Percentiles rank a stretch among this genome's conserved stretches.
Evolutionary conservation across 2,888 invertebrate genomes (phyloP).

Genomic region (Eupelmus urozonus): DNA sequence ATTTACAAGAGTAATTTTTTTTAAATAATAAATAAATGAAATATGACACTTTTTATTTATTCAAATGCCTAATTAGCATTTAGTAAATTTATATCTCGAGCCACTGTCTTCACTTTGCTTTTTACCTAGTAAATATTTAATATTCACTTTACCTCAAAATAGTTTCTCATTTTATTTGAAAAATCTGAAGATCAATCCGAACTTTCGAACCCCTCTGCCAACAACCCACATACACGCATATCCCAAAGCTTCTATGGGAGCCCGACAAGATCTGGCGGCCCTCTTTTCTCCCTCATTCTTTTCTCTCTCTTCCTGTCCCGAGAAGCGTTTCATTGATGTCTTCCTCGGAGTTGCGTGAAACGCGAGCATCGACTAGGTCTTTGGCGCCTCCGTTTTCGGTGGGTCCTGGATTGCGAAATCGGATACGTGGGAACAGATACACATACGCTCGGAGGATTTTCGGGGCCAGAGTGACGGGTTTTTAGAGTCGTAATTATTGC

Average conservation of each 20-base stretch:
- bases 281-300: not conserved
- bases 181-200: not conserved
- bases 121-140: too few species aligned
- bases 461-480: slow-evolving; percentile 20
- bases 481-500: slow-evolving; percentile 38
- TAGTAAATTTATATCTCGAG: too few species aligned
- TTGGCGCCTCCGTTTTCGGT: slow-evolving; percentile 35
- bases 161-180: too few species aligned
- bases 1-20: too few species aligned
- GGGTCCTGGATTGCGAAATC: slow-evolving; percentile 39
- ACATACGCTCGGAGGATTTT: not conserved
- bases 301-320: slow-evolving; percentile 21
- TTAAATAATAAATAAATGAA: too few species aligned
- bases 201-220: not conserved
- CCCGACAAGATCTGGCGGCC: too few species aligned
- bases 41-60: too few species aligned
- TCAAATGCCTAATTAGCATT: too few species aligned
- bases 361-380: slow-evolving; percentile 17
- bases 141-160: too few species aligned
- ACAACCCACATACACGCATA: not conserved
- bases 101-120: too few species aligned
- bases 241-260: not conserved
- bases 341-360: slow-evolving; percentile 38
- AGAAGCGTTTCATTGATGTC: slow-evolving; percentile 17
- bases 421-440: slow-evolving; percentile 52